These are phyloP conservation scores for Scaptomyza hsui DNA, from an alignment of 1,140 invertebrate genomes.

Conservation along the genomic window DNA sequence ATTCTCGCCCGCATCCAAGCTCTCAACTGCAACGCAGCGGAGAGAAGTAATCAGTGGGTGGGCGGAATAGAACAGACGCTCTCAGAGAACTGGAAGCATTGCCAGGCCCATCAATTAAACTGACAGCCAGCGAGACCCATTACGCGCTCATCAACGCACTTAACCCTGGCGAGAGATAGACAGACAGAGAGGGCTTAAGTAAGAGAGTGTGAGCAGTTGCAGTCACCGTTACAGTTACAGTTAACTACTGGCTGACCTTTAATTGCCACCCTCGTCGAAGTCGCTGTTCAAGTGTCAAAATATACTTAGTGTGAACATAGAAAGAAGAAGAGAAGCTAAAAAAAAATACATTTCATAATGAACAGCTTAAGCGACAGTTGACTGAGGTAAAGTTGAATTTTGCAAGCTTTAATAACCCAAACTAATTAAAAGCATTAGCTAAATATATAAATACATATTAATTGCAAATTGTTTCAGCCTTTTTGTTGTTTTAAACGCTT, in stretches of 20 bases:
- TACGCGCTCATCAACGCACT: slow-evolving; percentile 74
- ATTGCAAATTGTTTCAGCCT: not conserved
- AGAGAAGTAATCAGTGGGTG: not conserved
- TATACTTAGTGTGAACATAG: not conserved
- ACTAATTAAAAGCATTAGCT: not conserved
- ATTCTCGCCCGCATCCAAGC: slow-evolving; percentile 23
- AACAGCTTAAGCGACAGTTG: slow-evolving; percentile 1
- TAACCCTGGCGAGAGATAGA: slow-evolving; percentile 20
- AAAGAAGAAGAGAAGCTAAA: no score
- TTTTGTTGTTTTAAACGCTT: not conserved
- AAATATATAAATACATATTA: not conserved
- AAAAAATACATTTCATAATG: no score
- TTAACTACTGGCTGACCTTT: slow-evolving; percentile 31
- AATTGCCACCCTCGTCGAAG: slow-evolving; percentile 3
- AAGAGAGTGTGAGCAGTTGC: slow-evolving; percentile 7
- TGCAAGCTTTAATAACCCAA: not conserved
- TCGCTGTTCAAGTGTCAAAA: slow-evolving; percentile 20
- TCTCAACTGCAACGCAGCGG: not conserved
- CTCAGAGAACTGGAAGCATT: slow-evolving; percentile 19
- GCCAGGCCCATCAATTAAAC: slow-evolving; percentile 65
- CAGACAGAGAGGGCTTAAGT: not conserved
- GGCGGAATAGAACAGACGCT: slow-evolving; percentile 3
- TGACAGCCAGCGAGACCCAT: slow-evolving; percentile 59
- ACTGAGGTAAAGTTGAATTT: not conserved
- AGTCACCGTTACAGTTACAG: slow-evolving; percentile 15